Conservation (phyloP, 2,113 vertebrate species). For the Microtus richardsoni region DNA sequence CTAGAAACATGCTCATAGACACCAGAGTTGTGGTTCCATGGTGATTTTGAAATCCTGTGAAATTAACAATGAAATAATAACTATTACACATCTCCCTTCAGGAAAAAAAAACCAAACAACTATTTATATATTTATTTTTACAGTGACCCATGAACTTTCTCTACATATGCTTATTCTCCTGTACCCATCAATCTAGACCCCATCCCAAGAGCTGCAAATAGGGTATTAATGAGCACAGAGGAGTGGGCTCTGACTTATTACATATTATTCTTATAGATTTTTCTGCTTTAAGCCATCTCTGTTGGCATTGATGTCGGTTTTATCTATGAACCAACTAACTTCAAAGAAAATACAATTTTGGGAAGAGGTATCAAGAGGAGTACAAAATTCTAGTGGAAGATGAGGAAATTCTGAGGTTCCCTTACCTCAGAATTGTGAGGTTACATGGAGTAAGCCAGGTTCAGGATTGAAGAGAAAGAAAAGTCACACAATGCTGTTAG, state of each 20-base stretch:
- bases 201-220: not conserved
- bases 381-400: not conserved
- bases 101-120: not conserved
- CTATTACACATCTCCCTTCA: not conserved
- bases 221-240: not conserved
- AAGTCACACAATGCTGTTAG: not conserved
- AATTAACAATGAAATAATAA: not conserved
- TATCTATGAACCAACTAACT: not conserved
- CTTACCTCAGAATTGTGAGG: not conserved
- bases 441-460: not conserved
- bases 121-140: not conserved
- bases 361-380: not conserved
- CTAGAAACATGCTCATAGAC: not conserved
- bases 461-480: not conserved
- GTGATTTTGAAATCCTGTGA: not conserved
- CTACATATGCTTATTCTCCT: not conserved
- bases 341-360: not conserved
- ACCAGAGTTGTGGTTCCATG: not conserved
- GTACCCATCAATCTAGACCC: not conserved
- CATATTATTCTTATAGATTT: not conserved
- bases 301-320: not conserved
- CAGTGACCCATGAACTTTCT: not conserved
- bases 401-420: not conserved
- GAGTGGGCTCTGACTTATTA: not conserved
- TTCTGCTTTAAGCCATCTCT: not conserved